Conservation (phyloP, 92 coral and sea anemone species). For the Anthopleura xanthogrammica region DNA sequence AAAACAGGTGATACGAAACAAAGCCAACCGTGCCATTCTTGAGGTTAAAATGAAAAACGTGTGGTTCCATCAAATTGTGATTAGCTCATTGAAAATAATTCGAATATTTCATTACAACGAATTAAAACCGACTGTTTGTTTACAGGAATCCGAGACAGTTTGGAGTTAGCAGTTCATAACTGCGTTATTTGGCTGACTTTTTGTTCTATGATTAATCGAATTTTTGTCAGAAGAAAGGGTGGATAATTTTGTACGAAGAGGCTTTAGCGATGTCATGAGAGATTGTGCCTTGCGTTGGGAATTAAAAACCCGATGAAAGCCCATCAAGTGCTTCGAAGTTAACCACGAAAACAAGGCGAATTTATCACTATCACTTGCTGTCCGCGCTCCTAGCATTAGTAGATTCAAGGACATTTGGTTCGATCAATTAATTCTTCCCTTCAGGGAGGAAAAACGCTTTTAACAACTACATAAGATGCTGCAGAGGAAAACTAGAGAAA, state of each 20-base stretch:
- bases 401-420: not conserved
- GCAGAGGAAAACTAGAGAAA: not conserved
- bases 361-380: not conserved
- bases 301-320: not conserved
- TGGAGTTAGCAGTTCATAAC: not conserved
- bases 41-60: not conserved
- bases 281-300: not conserved
- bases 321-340: not conserved
- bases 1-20: not conserved
- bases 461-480: not conserved
- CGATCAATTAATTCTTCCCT: not conserved
- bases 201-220: not conserved
- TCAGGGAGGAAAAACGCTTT: not conserved
- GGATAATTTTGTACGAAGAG: not conserved
- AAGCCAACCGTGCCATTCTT: not conserved
- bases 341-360: not conserved
- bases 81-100: not conserved
- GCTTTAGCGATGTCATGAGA: not conserved
- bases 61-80: not conserved
- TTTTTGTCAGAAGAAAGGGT: not conserved
- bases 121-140: conserved; percentile 1
- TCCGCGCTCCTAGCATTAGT: not conserved
- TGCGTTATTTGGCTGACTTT: not conserved
- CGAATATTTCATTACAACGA: not conserved
- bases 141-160: conserved; percentile 1